These are phyloP conservation scores for Sylvia atricapilla DNA, from an alignment of 2,113 vertebrate genomes.

Conservation along the genomic window DNA sequence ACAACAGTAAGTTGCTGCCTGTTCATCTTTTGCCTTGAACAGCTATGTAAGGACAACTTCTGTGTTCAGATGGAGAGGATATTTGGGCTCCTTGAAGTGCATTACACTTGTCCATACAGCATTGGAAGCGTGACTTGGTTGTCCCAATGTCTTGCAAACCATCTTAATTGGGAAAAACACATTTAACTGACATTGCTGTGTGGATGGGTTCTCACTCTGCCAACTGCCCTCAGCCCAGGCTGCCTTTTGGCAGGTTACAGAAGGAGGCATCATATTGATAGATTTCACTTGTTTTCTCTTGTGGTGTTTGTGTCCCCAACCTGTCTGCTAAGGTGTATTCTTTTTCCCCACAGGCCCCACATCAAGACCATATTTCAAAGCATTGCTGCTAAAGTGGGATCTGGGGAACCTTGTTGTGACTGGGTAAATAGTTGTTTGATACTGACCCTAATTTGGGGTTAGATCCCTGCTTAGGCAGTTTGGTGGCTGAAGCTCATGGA, in stretches of 20 bases:
- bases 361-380: constrained; percentile 96
- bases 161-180: background rate
- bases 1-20: background rate
- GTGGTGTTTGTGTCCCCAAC: background rate
- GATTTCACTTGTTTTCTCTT: background rate
- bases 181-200: background rate
- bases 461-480: background rate
- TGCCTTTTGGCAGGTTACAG: background rate
- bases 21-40: background rate
- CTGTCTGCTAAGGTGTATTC: background rate
- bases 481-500: background rate
- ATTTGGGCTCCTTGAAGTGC: background rate
- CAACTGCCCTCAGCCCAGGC: background rate
- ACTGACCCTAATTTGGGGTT: background rate
- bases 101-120: background rate
- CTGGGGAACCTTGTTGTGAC: constrained; percentile 95
- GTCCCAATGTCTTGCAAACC: background rate
- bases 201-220: background rate
- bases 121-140: background rate
- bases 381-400: constrained; percentile 94
- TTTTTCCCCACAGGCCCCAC: constrained; percentile 82
- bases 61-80: background rate
- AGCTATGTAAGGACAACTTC: background rate
- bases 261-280: rapidly evolving
- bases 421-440: constrained; percentile 81